A percentile compares a stretch with the other conserved stretches of the same genome.
Conservation (phyloP, 2,888 invertebrate genomes). For the Leucoptera coffeella region DNA sequence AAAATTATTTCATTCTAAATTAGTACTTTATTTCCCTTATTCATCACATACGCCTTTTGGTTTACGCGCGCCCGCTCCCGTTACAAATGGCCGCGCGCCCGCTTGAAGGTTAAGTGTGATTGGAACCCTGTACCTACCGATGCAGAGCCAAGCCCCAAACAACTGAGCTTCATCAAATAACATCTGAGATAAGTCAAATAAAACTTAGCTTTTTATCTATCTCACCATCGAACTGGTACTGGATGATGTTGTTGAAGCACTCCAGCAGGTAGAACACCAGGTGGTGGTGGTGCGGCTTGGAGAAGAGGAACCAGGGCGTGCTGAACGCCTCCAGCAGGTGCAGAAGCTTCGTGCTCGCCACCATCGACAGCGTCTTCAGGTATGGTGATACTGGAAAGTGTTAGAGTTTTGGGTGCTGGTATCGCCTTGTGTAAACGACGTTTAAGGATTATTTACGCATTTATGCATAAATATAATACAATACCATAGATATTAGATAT, state of each 20-base stretch:
- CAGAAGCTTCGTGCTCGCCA: slow-evolving; percentile 92
- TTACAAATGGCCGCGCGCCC: neutral
- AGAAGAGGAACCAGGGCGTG: slow-evolving; percentile 98
- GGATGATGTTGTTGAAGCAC: slow-evolving; percentile 99
- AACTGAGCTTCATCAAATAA: too few species aligned
- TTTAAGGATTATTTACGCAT: neutral
- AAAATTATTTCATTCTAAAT: neutral
- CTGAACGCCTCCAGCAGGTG: slow-evolving; percentile 97
- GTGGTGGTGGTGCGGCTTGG: slow-evolving; percentile 94
- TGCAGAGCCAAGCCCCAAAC: too few species aligned
- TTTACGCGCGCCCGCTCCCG: neutral
- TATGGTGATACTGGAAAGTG: slow-evolving; percentile 89
- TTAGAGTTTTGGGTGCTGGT: neutral
- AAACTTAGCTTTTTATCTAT: neutral
- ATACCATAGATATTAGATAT: too few species aligned
- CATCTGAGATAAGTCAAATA: too few species aligned
- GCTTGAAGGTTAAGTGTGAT: neutral
- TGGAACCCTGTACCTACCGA: too few species aligned
- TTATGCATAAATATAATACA: too few species aligned
- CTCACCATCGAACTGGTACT: slow-evolving; percentile 95
- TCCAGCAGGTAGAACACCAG: slow-evolving; percentile 96
- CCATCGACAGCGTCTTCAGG: slow-evolving; percentile 98
- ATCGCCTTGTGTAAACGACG: neutral
- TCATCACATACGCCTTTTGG: neutral
- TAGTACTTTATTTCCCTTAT: too few species aligned